Evolutionary conservation across 2,888 invertebrate species (phyloP), one percentile per base, ranked within the genome.

Genomic region (Cylloceria caligata): DNA sequence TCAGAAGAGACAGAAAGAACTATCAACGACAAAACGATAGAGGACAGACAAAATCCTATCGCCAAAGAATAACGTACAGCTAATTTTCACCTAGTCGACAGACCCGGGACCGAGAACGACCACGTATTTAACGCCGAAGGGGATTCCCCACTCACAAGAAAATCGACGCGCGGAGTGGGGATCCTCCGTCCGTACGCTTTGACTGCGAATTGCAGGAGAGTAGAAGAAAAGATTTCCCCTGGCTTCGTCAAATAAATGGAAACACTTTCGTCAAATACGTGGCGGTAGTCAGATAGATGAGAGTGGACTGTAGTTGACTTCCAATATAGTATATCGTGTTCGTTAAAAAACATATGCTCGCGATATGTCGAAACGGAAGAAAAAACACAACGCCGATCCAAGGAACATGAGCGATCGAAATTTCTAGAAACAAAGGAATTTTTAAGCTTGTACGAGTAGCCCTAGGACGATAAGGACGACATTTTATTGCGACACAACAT

Each of bases 1-100:
- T 49, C 34, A 45, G 13, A 21, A 42, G 13, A 13, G 42, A 60
- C 27, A 39, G 60, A 52, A 68, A 34, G 60, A 60, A 21, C 42
- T 16, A 21, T 30, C 13, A n/a, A 19, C 21, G 42, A 21, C 45
- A 27, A 45, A 30, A n/a, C 4, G 16, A 24, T 13, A 42, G 3
- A 21, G 5, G 39, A 57, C 1, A 9, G n/a, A n/a, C 3, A 47
- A 19, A 27, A 67, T 49, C 9, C 5, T 16, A 16, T 47, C 47
- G 36, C 36, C 9, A 4, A 36, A 1, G 13, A 47, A 47, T 47
- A 6, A 49, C 7, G 0, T n/a, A 19, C 6, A 16, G 16, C 7
- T 49, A 49, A 2, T 0, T 19, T 19, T 49, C 19, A 19, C 16
- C 49, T 19, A 49, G n/a, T 49, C 39, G 39, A 39, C 2, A 3